A percentile compares a stretch with the other conserved stretches of the same genome.
These are phyloP conservation scores for Ichneumoninae sp. DNA, from an alignment of 2,888 invertebrate genomes.

Conservation along the genomic window DNA sequence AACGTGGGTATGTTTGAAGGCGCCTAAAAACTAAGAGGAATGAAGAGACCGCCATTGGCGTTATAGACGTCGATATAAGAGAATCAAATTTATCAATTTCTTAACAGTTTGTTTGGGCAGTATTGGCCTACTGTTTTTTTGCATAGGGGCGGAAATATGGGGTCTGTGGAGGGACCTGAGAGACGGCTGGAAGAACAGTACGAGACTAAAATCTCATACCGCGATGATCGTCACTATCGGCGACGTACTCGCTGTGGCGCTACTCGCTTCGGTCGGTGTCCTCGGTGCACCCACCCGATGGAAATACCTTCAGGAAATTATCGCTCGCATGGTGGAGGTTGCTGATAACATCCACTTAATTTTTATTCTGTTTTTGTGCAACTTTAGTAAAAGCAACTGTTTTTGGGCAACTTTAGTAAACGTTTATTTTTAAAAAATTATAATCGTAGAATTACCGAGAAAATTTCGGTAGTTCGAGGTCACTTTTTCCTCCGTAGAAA, in stretches of 20 bases:
- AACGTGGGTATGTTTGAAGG: no score
- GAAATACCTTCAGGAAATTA: slow-evolving; percentile 85
- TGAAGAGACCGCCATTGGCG: no score
- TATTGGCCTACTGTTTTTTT: slow-evolving; percentile 68
- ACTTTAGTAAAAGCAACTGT: no score
- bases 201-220: slow-evolving; percentile 86
- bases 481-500: no score
- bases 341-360: slow-evolving; percentile 61
- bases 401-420: no score
- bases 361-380: neutral
- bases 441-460: no score
- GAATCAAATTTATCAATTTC: neutral
- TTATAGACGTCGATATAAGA: neutral
- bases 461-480: no score
- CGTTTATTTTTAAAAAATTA: no score
- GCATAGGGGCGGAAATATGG: slow-evolving; percentile 79
- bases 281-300: slow-evolving; percentile 86
- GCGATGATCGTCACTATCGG: slow-evolving; percentile 86
- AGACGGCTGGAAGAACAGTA: slow-evolving; percentile 85
- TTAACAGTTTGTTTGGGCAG: slow-evolving; percentile 61
- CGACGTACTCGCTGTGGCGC: slow-evolving; percentile 86
- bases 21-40: no score
- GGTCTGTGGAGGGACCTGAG: slow-evolving; percentile 86
- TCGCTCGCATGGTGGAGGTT: slow-evolving; percentile 85
- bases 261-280: slow-evolving; percentile 85